phyloP scores from a whole-genome alignment of 35 echinoderm and acorn worm genomes.

The Acanthaster planci region DNA sequence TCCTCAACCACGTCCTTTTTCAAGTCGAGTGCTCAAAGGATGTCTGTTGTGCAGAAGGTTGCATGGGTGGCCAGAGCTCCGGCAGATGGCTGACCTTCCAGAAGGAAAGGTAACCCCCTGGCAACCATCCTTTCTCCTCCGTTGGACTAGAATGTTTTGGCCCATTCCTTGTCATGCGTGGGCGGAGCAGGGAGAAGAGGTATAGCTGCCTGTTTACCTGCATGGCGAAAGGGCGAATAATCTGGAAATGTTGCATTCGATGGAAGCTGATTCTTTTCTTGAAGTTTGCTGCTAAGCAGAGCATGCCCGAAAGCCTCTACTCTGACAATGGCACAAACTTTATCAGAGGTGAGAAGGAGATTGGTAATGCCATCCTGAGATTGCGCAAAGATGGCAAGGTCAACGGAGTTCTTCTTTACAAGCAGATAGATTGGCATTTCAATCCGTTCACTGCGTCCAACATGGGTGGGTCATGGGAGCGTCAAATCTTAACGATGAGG shows the following conservation, averaged over 20 bases:
- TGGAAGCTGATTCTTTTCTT: conserved; percentile 42
- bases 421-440: conserved; percentile 34
- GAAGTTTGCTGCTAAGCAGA: conserved; percentile 36
- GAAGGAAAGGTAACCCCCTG: no score
- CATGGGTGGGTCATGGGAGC: conserved; percentile 36
- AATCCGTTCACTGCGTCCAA: conserved; percentile 44
- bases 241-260: conserved; percentile 30
- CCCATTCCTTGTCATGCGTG: conserved; percentile 11
- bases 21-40: no score
- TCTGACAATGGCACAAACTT: conserved; percentile 58
- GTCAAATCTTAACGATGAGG: conserved; percentile 26
- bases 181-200: neutral
- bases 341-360: conserved; percentile 20
- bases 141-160: conserved; percentile 46
- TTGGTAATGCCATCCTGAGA: no score
- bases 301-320: neutral
- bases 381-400: no score
- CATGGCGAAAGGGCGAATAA: conserved; percentile 28
- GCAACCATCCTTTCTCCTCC: conserved; percentile 33
- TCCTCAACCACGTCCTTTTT: no score
- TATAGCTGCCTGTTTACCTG: conserved; percentile 38
- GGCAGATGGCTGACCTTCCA: no score
- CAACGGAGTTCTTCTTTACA: no score
- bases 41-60: no score
- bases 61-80: no score